These are phyloP conservation scores for Caradrina kadenii DNA, from an alignment of 2,888 invertebrate species.

Conservation along the genomic window DNA sequence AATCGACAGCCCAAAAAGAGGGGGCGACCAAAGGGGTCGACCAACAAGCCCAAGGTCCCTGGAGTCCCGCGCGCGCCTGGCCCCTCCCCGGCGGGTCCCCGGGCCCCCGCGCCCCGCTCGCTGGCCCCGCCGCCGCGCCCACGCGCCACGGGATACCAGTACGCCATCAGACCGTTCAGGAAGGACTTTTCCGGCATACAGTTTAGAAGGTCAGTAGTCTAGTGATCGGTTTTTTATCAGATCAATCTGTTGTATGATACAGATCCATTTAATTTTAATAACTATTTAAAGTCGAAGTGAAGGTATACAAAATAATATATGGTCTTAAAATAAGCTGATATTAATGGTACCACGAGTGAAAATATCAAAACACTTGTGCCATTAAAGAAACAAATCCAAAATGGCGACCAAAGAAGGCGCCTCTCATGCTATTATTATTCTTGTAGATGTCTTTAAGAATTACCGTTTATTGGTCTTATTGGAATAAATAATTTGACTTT, in stretches of 20 bases:
- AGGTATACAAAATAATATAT: too few species aligned
- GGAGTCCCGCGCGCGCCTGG: constrained; percentile 44
- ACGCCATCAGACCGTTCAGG: constrained; percentile 85
- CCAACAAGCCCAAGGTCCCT: constrained; percentile 85
- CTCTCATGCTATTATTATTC: too few species aligned
- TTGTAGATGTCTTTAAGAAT: too few species aligned
- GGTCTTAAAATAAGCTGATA: too few species aligned
- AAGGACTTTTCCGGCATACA: constrained; percentile 89
- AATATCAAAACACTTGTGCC: too few species aligned
- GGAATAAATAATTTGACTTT: too few species aligned
- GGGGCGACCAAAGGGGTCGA: constrained; percentile 88
- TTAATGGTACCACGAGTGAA: too few species aligned
- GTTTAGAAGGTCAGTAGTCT: constrained; percentile 81
- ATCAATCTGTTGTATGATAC: neutral
- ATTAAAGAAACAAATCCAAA: too few species aligned
- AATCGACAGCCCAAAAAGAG: constrained; percentile 85
- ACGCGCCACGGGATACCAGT: constrained; percentile 83
- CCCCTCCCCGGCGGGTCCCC: constrained; percentile 28
- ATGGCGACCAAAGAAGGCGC: too few species aligned
- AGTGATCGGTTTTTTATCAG: neutral
- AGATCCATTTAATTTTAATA: too few species aligned
- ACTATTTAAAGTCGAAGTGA: too few species aligned
- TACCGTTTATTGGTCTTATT: too few species aligned
- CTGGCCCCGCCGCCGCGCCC: constrained; percentile 75
- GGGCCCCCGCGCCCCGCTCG: constrained; percentile 64